These are phyloP conservation scores for Micrastur ruficollis DNA, from an alignment of 2,797 vertebrate genomes.

Conservation along the genomic window DNA sequence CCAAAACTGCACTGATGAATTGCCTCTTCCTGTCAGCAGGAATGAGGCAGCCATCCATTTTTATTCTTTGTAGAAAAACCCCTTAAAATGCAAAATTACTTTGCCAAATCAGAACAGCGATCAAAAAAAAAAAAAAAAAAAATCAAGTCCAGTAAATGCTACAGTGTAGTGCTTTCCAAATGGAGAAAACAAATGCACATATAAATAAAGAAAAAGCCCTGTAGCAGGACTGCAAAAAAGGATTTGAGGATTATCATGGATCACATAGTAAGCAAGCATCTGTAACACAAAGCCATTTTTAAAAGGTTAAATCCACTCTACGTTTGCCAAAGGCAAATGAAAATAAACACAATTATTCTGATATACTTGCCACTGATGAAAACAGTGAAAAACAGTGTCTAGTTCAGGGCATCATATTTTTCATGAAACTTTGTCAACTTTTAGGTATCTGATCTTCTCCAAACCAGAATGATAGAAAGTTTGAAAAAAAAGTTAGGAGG, in stretches of 20 bases:
- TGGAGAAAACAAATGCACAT: not conserved
- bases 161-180: not conserved
- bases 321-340: not conserved
- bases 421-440: not conserved
- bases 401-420: not conserved
- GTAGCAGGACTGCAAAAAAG: not conserved
- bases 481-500: not conserved
- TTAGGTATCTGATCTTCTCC: not conserved
- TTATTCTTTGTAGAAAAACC: not conserved
- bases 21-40: not conserved
- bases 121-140: not conserved
- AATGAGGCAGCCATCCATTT: not conserved
- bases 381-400: not conserved
- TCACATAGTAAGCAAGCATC: accelerated
- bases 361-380: not conserved
- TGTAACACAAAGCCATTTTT: not conserved
- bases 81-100: not conserved
- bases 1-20: not conserved
- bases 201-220: not conserved
- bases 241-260: not conserved
- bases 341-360: not conserved
- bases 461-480: not conserved
- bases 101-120: not conserved
- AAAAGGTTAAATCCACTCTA: not conserved
- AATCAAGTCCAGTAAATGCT: not conserved